Percentiles rank a stretch among this genome's conserved stretches.
Evolutionary conservation across 1,140 invertebrate genomes (phyloP).

Genomic region (Drosophila cardini): DNA sequence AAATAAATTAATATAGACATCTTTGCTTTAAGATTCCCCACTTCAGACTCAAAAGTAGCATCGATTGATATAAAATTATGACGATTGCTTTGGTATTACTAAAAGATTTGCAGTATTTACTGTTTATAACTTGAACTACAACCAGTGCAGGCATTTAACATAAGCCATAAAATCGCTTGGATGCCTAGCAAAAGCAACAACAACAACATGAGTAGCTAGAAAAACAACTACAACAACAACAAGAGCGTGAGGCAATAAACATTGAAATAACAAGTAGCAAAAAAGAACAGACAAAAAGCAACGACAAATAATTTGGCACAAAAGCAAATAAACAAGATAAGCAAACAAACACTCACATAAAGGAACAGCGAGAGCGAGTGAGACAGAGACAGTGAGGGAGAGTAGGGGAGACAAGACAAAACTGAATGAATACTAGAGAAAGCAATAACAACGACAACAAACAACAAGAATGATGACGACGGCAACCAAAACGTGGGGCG

Average conservation of each 20-base stretch:
- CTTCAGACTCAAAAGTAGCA: no score
- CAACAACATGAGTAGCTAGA: background rate
- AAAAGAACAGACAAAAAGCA: constrained; percentile 48
- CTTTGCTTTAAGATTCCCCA: no score
- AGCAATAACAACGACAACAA: constrained; percentile 15
- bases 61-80: background rate
- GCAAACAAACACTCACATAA: constrained; percentile 48
- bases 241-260: constrained; percentile 53
- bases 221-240: constrained; percentile 7
- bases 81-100: background rate
- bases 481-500: constrained; percentile 14
- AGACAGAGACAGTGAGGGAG: background rate
- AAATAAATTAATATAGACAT: no score
- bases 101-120: background rate
- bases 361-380: background rate
- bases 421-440: constrained; percentile 27
- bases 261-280: constrained; percentile 54
- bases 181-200: constrained; percentile 11
- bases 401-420: constrained; percentile 7
- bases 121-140: constrained; percentile 4
- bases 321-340: constrained; percentile 67
- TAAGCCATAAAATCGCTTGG: constrained; percentile 37
- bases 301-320: constrained; percentile 70
- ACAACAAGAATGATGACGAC: constrained; percentile 12
- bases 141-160: background rate